Percentiles rank a stretch among this genome's conserved stretches.
Evolutionary conservation across 2,888 invertebrate species (phyloP).

Genomic region (Branchellion lobata): DNA sequence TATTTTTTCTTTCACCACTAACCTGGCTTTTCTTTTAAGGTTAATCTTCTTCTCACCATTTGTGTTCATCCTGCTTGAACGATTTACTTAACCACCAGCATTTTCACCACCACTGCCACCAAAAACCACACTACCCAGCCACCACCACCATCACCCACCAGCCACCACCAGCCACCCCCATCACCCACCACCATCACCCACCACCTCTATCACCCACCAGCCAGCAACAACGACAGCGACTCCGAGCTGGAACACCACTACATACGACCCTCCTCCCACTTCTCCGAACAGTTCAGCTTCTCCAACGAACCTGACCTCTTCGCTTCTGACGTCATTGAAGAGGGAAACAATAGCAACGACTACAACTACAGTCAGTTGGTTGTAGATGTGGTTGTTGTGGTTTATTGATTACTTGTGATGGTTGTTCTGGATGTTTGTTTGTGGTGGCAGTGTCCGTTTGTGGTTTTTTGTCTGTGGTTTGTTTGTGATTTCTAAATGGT

Average conservation of each 20-base stretch:
- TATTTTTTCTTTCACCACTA: too few relatives aligned
- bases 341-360: background rate
- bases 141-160: too few relatives aligned
- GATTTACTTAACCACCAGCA: background rate
- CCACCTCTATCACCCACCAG: too few relatives aligned
- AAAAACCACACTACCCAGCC: background rate
- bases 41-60: too few relatives aligned
- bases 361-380: too few relatives aligned
- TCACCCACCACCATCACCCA: too few relatives aligned
- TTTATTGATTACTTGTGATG: background rate
- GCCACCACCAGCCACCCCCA: too few relatives aligned
- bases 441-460: background rate
- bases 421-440: background rate
- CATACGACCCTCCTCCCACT: constrained; percentile 1
- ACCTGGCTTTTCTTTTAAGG: too few relatives aligned
- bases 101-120: background rate
- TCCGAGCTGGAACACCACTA: background rate
- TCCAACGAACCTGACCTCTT: constrained; percentile 17
- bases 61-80: too few relatives aligned
- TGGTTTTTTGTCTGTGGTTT: too few relatives aligned
- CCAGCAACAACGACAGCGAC: too few relatives aligned
- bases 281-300: background rate
- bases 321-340: background rate
- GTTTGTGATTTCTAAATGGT: background rate
- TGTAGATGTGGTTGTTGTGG: background rate